Conservation (phyloP, 2,888 invertebrate species). For the Sturmia bella region DNA sequence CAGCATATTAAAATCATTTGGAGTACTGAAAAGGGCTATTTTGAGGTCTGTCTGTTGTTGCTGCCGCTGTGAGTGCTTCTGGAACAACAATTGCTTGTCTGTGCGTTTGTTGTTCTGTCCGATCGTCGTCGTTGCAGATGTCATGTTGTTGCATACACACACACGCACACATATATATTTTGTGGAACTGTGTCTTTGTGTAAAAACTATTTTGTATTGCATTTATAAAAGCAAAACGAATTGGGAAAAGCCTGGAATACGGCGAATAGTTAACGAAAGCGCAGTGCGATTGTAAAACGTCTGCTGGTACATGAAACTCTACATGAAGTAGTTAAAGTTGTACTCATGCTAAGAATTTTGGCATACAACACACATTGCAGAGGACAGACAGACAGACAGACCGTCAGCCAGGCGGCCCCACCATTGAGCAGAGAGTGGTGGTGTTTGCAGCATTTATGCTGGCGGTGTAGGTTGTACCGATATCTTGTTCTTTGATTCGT, state of each 20-base stretch:
- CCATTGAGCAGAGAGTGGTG: conserved; percentile 9
- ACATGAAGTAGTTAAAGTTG: conserved; percentile 51
- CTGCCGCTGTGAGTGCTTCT: background rate
- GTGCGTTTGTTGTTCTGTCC: background rate
- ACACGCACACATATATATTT: conserved; percentile 22
- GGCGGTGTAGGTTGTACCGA: conserved; percentile 61
- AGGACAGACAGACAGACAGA: conserved; percentile 14
- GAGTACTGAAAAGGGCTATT: conserved; percentile 32
- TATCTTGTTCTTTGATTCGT: conserved; percentile 67
- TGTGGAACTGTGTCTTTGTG: conserved; percentile 39
- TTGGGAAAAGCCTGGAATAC: background rate
- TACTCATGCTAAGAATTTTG: conserved; percentile 17
- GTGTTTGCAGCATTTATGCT: conserved; percentile 55
- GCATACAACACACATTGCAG: conserved; percentile 15
- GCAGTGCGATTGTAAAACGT: conserved; percentile 32
- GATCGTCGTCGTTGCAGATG: conserved; percentile 13
- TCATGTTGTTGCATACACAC: background rate
- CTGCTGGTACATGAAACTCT: conserved; percentile 18
- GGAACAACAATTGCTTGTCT: background rate
- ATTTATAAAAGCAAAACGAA: conserved; percentile 39
- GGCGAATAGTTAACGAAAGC: background rate
- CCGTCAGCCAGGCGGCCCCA: background rate
- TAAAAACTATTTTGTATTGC: conserved; percentile 58
- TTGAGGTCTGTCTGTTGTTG: conserved; percentile 6
- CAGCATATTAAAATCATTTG: conserved; percentile 44